Base-by-base conservation (phyloP, 2,888 invertebrate species). In the Andrena bucephala region DNA sequence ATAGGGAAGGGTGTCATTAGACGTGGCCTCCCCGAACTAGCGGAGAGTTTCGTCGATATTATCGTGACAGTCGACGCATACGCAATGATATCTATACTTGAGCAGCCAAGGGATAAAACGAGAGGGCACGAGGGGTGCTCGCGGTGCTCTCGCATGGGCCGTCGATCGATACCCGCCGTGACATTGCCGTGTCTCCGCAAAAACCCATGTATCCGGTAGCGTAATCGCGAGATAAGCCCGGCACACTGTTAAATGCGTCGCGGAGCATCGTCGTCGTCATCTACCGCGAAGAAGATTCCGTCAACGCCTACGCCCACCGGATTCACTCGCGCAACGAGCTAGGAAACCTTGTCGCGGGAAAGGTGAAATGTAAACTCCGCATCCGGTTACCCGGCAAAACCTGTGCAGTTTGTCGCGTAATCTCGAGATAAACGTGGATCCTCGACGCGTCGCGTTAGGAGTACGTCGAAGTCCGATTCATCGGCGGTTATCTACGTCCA, bases 161-260 rank as follows among this genome's bases (percentile, higher is more conserved):
- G 54, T 57, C 77, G 85, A 84, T 85, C 83, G 85, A 83, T 83
- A 83, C 70, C 24, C 69, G 67, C 13, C 65, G 36, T 77, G 79
- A 76, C 77, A 83, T 80, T 72, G 80, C 74, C 66, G 84, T 72
- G 60, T 77, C 73, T 48, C 42, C 48, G 57, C 33, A 67, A 73
- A 69, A 71, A 71, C 27, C 33, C 36, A 33, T 54, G 67, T 63
- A 74, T 59, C 29, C 70, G 70, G 48, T 57, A 42, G 10, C 60
- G 70, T 73, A 72, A 76, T 62, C 70, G 10, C 65, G 1, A 24
- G 57, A 77, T 48, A 78, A 78, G 16, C 36, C 3, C 33, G 16
- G 4, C 4, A 57, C 57, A 27, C 10, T 3, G 24, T 57, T 63
- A 20, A 24, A 62, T 10, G 2, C 13, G 36, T 36, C 63, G 4